Evolutionary conservation across 2,888 invertebrate genomes (phyloP), one percentile per base, ranked within the genome.

Genomic region (Chloroclysta siterata): DNA sequence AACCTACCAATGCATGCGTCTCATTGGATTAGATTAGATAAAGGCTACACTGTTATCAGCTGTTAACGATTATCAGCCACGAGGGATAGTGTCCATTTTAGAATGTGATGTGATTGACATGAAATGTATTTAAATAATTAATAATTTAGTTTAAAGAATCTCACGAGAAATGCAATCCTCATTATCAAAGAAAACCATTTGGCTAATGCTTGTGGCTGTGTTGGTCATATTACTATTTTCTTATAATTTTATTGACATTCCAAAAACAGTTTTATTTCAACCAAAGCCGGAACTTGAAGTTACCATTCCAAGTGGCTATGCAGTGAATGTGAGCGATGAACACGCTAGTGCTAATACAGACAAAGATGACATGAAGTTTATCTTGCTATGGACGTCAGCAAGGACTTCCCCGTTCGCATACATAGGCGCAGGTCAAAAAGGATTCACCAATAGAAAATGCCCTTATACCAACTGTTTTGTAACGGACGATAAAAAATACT

Each of bases 391-490:
- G 86, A 84, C 85, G 1, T 68, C 70, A 8, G 52, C 73, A 0
- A 64, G 62, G 8, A 76, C 66, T 44, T 68, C 79, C 41, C 85
- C 85, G 2, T 83, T 87, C 63, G 66, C 69, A 17, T 77, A 79
- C 52, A 75, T 85, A 72, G 78, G 78, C 4, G 46, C 63, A 13
- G 83, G 82, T 7, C 75, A 64, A 53, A 53, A 67, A 44, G 76
- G 71, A 5, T 89, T 88, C 62, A 71, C 83, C 33, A 70, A 74
- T 0, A 77, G 75, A 47, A 77, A 83, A 8, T 89, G 89, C 71
- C 63, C 71, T n/a, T 77, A 76, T 50, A 81, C 73, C 6, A 90
- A 90, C 54, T 90, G 90, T 67, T 77, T 74, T 53, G 84, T 90
- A 0, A 88, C 88, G 2, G 67, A 63, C 14, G 70, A 89, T 36